Conservation (phyloP, 2,797 vertebrate genomes). For the Cichlasoma orientale region DNA sequence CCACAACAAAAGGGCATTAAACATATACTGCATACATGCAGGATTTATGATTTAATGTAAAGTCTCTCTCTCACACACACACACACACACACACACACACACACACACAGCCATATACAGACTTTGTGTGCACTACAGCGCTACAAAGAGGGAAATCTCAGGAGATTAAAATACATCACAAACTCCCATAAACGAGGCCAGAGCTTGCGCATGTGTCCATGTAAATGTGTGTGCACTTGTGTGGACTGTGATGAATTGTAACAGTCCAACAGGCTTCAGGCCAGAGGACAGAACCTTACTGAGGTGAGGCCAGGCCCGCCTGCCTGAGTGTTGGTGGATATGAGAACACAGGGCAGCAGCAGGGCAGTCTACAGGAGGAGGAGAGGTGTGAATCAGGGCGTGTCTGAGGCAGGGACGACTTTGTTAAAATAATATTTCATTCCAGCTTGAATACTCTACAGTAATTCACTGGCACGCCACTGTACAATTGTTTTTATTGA, state of each 20-base stretch:
- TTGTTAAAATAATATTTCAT: not conserved
- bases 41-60: conserved; percentile 25
- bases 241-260: conserved; percentile 13
- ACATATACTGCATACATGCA: conserved; percentile 5
- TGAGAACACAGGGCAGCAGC: conserved; percentile 21
- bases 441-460: not conserved
- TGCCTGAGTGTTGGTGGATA: conserved; percentile 20
- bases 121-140: not conserved
- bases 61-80: not conserved
- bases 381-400: conserved; percentile 11
- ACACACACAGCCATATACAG: not conserved
- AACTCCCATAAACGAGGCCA: not conserved
- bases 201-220: not conserved
- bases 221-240: not conserved
- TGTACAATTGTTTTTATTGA: not conserved
- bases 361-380: conserved; percentile 4
- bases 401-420: not conserved
- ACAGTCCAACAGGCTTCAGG: conserved; percentile 16
- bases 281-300: conserved; percentile 28
- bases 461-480: not conserved
- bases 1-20: conserved; percentile 43
- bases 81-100: not conserved
- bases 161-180: not conserved
- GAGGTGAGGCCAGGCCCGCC: conserved; percentile 19
- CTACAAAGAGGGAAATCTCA: not conserved